Base-by-base conservation (phyloP, 1,140 invertebrate genomes). In the Bombus impatiens region DNA sequence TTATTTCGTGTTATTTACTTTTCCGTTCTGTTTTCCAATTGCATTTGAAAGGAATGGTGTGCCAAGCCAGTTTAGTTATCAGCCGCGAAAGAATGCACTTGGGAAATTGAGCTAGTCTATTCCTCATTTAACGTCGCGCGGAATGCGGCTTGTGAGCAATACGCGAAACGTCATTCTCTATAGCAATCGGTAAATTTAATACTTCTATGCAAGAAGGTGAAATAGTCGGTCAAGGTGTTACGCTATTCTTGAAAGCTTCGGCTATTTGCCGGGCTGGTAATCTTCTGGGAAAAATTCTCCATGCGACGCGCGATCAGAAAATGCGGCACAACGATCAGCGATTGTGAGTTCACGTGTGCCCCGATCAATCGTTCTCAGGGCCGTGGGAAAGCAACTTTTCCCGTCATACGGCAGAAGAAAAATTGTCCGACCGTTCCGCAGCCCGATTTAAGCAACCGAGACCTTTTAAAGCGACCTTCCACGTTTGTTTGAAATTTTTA, bases 31-130 rank as follows among this genome's bases (percentile, higher is more conserved):
- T 40, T 70, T 12, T 42, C 37, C 40, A 42, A 6, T 13, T 28
- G 35, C 44, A 40, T 40, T 40, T 15, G n/a, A 15, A 18, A 8
- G 44, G 13, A 57, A 82, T 15, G 47, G 12, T 5, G 15, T 1
- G 15, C 40, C 35, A 40, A 12, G 32, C 15, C 22, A 28, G 42
- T 72, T 81, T 53, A 80, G 53, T 37, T 25, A 84, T 59, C 40
- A 37, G 44, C 68, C 67, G 80, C 86, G 74, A 87, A 88, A 87
- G 83, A 90, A 91, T 89, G 84, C 82, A 91, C 78, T 74, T 37
- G 89, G 88, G 87, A 90, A 91, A 92, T 92, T 88, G 84, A 89
- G 53, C 84, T n/a, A 47, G 71, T 76, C 76, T 82, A 70, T 83
- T 91, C 78, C 71, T 84, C 74, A 53, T 59, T 83, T 28, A 28